phyloP scores from a whole-genome alignment of 2,797 vertebrate genomes.

The Propithecus perrieri region DNA sequence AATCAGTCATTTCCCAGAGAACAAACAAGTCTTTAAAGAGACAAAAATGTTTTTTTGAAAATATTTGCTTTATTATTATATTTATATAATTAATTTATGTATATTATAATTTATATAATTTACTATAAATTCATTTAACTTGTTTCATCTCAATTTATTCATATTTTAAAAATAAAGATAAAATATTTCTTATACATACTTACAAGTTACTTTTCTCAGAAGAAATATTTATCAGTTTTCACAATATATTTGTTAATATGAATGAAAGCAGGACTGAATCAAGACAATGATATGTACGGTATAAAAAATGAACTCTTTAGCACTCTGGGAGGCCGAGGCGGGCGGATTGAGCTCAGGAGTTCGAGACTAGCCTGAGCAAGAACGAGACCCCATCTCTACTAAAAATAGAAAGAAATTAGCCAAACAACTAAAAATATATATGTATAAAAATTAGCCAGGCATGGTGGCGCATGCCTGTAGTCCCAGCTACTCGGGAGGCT shows the following conservation, averaged over 20 bases:
- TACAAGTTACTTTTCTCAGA: neutral
- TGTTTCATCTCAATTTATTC: neutral
- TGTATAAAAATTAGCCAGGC: too few species aligned
- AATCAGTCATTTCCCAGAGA: neutral
- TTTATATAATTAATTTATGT: neutral
- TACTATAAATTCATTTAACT: neutral
- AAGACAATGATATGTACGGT: neutral
- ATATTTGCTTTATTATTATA: neutral
- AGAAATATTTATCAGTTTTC: neutral
- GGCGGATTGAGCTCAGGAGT: too few species aligned
- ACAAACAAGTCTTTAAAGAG: neutral
- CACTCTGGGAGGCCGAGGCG: too few species aligned
- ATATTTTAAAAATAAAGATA: neutral
- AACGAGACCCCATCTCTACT: too few species aligned
- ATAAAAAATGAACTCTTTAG: neutral
- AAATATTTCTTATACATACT: neutral
- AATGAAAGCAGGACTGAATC: neutral
- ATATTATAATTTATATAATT: neutral
- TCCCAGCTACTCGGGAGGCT: too few species aligned
- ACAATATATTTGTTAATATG: neutral
- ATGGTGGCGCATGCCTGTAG: too few species aligned
- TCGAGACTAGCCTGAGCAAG: too few species aligned
- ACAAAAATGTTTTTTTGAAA: neutral
- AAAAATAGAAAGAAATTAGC: too few species aligned
- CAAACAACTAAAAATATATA: too few species aligned